These are phyloP conservation scores for Apodemus sylvaticus DNA, from an alignment of 2,113 vertebrate genomes.

Conservation along the genomic window DNA sequence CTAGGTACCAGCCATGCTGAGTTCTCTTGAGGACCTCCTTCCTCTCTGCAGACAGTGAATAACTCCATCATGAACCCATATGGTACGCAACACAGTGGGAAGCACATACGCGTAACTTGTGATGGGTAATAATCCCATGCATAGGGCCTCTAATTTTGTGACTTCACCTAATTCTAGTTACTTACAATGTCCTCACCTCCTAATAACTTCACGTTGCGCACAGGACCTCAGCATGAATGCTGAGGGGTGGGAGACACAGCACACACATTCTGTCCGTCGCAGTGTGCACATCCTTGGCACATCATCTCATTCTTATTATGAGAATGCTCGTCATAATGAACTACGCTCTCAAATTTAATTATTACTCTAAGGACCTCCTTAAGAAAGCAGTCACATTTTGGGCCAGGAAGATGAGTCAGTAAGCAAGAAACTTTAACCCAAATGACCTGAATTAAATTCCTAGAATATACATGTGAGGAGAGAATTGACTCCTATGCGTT, in stretches of 20 bases:
- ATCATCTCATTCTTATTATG: not conserved
- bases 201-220: not conserved
- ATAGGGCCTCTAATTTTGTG: not conserved
- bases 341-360: not conserved
- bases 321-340: not conserved
- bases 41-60: not conserved
- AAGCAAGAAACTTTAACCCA: not conserved
- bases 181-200: not conserved
- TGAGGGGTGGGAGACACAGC: fast-evolving
- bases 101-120: not conserved
- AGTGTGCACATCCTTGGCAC: not conserved
- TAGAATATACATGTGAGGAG: not conserved
- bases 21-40: not conserved
- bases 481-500: not conserved
- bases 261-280: not conserved
- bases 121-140: not conserved
- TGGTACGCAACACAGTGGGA: not conserved
- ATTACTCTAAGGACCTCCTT: not conserved
- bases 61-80: not conserved
- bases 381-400: conserved; percentile 13
- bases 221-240: not conserved
- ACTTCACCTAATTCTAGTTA: not conserved
- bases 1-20: not conserved
- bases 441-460: not conserved
- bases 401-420: not conserved